Base-by-base conservation (phyloP, 2,888 invertebrate species). In the Drosophila acutilabella region DNA sequence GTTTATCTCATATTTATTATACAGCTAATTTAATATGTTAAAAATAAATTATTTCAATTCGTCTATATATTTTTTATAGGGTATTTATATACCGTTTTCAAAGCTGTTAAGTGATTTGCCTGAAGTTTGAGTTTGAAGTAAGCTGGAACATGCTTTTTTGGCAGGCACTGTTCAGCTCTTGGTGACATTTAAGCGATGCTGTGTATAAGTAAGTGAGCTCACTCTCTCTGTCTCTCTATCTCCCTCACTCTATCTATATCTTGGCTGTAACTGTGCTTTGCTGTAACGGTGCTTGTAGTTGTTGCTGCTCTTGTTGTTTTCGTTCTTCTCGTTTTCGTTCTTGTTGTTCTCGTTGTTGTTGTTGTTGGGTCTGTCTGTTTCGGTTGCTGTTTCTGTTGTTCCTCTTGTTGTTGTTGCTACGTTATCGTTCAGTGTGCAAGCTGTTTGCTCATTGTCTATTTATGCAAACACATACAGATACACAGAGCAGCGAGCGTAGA, bases 391-490 rank as follows among this genome's bases (percentile, higher is more conserved):
- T 67, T 23, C 23, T 23, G 23, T 4, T 20, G 52, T 20, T 66
- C 50, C 48, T 57, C 54, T 20, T 71, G 61, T 40, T 52, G 48
- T 47, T 62, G 76, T 64, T 67, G 60, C 79, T 64, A 74, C 88
- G 85, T 89, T 85, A 85, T 89, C 85, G 82, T 88, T 85, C 85
- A 89, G 89, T 74, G 77, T 79, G 89, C 89, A 85, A 85, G 89
- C 89, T 85, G 85, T 85, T 85, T 85, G 89, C 88, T 85, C 85
- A 85, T 85, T 85, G 85, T 85, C 85, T 85, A 85, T 89, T 85
- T 85, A 85, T 85, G 89, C 84, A 83, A 80, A 87, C 89, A 83
- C 74, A 84, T 69, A 80, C 53, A 86, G 45, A 67, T 13, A 65
- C 59, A 59, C 38, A 65, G 7, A 5, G 16, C 40, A 44, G 58